Conservation (phyloP, 1,140 invertebrate species). For the Cotesia vestalis region DNA sequence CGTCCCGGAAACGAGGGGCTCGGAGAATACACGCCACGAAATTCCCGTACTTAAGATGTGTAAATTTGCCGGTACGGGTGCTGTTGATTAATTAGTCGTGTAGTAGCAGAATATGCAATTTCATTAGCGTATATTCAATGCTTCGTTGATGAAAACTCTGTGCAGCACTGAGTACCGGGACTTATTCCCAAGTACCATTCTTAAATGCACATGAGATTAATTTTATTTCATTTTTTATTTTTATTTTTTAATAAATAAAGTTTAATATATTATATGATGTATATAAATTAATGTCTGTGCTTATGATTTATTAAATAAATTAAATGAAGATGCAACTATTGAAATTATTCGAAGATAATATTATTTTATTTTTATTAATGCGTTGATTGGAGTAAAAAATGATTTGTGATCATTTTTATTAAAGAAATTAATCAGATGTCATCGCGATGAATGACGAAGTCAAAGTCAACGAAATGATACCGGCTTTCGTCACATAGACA, state of each 20-base stretch:
- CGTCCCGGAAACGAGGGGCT: slow-evolving; percentile 22
- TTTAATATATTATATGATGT: no score
- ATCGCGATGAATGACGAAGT: background rate
- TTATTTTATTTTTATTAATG: no score
- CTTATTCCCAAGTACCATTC: no score
- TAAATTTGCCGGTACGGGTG: background rate
- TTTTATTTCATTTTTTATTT: no score
- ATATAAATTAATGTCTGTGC: no score
- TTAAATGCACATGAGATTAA: no score
- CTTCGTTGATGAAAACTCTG: slow-evolving; percentile 6
- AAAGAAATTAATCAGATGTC: background rate
- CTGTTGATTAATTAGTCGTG: slow-evolving; percentile 24
- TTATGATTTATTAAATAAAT: no score
- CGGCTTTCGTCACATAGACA: background rate
- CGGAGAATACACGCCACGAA: slow-evolving; percentile 1
- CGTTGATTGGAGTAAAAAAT: background rate
- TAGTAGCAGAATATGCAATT: slow-evolving; percentile 14
- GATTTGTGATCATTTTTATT: background rate
- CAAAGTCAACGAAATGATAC: background rate
- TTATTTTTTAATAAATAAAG: no score
- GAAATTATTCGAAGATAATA: no score
- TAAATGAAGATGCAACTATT: no score
- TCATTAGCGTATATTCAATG: slow-evolving; percentile 3
- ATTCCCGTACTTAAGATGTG: slow-evolving; percentile 4
- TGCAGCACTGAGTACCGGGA: no score